Conservation (phyloP, 2,888 invertebrate genomes). For the Cryptosula pallasiana region DNA sequence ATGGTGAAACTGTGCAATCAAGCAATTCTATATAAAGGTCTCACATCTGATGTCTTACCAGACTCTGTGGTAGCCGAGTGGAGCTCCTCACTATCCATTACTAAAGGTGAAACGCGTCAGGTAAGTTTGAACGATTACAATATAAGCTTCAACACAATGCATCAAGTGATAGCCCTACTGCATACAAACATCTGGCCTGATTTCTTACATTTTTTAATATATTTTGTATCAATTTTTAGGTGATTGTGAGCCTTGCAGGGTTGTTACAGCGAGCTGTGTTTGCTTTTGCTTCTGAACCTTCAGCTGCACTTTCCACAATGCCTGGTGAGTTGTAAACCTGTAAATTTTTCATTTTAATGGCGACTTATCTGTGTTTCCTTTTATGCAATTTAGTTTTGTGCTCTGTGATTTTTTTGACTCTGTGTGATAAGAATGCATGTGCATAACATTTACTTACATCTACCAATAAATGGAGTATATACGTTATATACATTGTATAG, state of each 20-base stretch:
- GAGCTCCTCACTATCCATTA: constrained; percentile 7
- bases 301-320: neutral
- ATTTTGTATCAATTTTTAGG: neutral
- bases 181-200: too few species aligned
- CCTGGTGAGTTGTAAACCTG: neutral
- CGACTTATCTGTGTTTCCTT: too few species aligned
- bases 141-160: neutral
- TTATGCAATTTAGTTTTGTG: too few species aligned
- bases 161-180: neutral
- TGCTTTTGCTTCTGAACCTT: neutral
- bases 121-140: neutral
- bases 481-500: neutral
- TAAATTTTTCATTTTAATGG: too few species aligned
- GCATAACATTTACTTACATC: neutral
- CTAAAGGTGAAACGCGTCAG: constrained; percentile 14
- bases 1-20: neutral
- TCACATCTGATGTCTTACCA: neutral
- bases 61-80: neutral
- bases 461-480: neutral
- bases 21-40: constrained; percentile 11
- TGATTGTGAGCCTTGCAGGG: neutral
- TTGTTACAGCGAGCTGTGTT: neutral
- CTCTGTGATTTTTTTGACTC: too few species aligned
- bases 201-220: too few species aligned
- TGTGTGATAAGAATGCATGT: too few species aligned